Evolutionary conservation across 2,888 invertebrate species (phyloP).

Genomic region (Cryptocephalus primarius): DNA sequence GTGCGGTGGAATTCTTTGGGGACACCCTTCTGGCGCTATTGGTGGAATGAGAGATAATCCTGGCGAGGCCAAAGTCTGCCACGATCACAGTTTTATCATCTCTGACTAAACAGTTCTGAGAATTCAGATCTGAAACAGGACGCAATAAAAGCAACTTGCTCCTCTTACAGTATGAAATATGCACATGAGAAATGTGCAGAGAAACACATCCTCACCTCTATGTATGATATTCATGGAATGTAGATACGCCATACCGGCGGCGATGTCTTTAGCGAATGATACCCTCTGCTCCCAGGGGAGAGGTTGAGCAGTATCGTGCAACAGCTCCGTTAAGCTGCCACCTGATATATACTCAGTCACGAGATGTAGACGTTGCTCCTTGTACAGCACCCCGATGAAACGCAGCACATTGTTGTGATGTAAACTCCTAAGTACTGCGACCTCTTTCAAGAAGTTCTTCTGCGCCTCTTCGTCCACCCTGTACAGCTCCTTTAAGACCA

Average conservation of each 20-base stretch:
- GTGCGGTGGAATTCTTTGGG: constrained; percentile 29
- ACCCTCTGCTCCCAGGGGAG: constrained; percentile 73
- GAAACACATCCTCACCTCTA: constrained; percentile 14
- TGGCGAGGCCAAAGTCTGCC: constrained; percentile 89
- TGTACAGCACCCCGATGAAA: constrained; percentile 88
- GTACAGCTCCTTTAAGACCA: constrained; percentile 89
- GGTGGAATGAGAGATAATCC: constrained; percentile 54
- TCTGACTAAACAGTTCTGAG: constrained; percentile 81
- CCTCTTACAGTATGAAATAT: too few species aligned
- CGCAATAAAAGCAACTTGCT: neutral
- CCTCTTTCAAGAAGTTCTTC: constrained; percentile 88
- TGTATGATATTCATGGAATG: constrained; percentile 94
- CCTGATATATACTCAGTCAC: constrained; percentile 90
- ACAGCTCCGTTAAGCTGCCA: constrained; percentile 75
- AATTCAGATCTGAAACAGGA: constrained; percentile 68
- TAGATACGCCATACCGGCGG: constrained; percentile 87
- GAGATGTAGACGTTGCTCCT: constrained; percentile 80
- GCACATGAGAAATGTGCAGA: too few species aligned
- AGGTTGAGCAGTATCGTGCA: constrained; percentile 60
- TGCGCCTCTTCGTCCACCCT: constrained; percentile 91
- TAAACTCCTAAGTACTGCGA: constrained; percentile 81
- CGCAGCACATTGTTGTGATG: constrained; percentile 83
- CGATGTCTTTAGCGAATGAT: constrained; percentile 82
- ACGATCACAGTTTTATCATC: constrained; percentile 82
- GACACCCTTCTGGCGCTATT: constrained; percentile 31